phyloP scores from a whole-genome alignment of 1,140 invertebrate species.

The Hyphantria cunea region DNA sequence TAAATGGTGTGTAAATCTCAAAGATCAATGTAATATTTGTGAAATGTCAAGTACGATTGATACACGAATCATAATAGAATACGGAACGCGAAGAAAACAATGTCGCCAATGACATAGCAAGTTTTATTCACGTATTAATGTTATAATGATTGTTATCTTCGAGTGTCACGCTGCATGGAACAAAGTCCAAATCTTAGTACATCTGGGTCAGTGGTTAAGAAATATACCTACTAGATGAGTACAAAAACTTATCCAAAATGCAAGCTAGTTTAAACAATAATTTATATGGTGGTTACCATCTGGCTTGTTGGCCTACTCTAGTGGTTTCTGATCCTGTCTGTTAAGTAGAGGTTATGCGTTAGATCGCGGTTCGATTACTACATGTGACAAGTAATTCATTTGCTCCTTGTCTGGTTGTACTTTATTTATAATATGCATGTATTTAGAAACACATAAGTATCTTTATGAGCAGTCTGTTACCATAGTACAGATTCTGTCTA shows the following conservation, averaged over 20 bases:
- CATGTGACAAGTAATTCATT: background rate
- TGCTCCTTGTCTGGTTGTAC: too few relatives aligned
- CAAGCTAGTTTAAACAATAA: conserved; percentile 22
- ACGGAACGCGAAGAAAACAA: conserved; percentile 29
- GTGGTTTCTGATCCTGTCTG: too few relatives aligned
- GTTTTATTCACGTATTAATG: conserved; percentile 25
- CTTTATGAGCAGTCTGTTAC: too few relatives aligned
- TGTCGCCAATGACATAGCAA: conserved; percentile 32
- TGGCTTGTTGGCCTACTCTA: background rate
- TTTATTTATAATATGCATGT: too few relatives aligned
- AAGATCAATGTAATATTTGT: conserved; percentile 34
- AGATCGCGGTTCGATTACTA: conserved; percentile 1
- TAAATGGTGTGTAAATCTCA: conserved; percentile 49
- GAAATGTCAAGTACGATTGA: conserved; percentile 59
- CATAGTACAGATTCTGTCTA: too few relatives aligned
- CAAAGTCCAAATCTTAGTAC: conserved; percentile 32
- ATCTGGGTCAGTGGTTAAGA: conserved; percentile 34
- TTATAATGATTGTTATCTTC: conserved; percentile 31
- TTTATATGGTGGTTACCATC: conserved; percentile 9
- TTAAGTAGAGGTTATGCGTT: too few relatives aligned
- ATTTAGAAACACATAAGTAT: too few relatives aligned
- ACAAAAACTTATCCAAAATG: conserved; percentile 27
- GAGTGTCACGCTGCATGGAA: conserved; percentile 8
- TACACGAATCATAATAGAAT: conserved; percentile 43
- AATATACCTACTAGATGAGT: conserved; percentile 16